phyloP scores from a whole-genome alignment of 2,797 vertebrate species.

The Danio choprae region DNA sequence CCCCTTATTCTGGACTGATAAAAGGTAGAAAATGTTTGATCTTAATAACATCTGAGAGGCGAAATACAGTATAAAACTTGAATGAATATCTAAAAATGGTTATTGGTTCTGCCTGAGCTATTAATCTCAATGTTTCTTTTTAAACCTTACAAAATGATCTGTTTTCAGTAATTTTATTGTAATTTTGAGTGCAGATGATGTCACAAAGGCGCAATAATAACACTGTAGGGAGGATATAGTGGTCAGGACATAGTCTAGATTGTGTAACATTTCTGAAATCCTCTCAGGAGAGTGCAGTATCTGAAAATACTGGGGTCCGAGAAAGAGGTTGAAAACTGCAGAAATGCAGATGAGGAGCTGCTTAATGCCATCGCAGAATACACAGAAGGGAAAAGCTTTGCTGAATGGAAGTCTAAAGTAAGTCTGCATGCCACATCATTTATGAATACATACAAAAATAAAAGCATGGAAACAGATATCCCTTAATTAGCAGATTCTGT shows the following conservation, averaged over 20 bases:
- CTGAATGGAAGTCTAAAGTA: slow-evolving; percentile 68
- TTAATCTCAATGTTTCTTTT: not conserved
- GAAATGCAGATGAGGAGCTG: slow-evolving; percentile 42
- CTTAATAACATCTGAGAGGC: not conserved
- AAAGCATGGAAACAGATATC: no score
- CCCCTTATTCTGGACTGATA: slow-evolving; percentile 69
- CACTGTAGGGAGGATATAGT: not conserved
- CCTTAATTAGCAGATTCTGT: no score
- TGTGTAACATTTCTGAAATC: not conserved
- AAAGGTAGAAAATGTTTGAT: slow-evolving; percentile 56
- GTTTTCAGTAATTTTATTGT: not conserved
- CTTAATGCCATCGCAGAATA: slow-evolving; percentile 49
- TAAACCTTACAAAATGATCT: not conserved
- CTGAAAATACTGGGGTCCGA: slow-evolving; percentile 59
- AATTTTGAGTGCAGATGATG: no score
- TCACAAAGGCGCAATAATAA: not conserved
- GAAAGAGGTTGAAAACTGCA: slow-evolving; percentile 52
- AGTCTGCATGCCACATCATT: not conserved
- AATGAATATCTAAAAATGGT: no score
- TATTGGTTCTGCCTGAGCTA: not conserved
- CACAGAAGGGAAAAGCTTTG: slow-evolving; percentile 51
- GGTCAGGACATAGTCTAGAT: not conserved
- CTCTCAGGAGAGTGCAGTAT: slow-evolving; percentile 65
- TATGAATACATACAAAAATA: no score
- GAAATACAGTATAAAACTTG: not conserved